Base-by-base conservation (phyloP, 2,797 vertebrate species). In the Cichlasoma orientale region DNA sequence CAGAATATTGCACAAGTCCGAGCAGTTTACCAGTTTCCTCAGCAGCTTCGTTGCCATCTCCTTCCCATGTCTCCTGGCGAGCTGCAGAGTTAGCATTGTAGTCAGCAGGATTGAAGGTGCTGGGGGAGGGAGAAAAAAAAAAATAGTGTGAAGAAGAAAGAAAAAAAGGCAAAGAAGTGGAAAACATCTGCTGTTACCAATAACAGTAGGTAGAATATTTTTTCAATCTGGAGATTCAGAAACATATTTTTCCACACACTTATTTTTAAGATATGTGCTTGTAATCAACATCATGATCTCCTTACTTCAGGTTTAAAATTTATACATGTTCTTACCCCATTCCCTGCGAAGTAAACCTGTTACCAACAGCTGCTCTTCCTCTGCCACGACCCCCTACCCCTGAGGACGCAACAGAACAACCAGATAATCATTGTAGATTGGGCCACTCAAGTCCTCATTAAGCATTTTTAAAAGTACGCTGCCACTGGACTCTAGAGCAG, bases 21-120 rank as follows among this genome's bases (percentile, higher is more conserved):
- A 4, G n/a, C 21, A 21, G 56, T 58, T 80, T 93, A 98, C 97
- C 96, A 90, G 95, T 93, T 93, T 95, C 96, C 87, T 98, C 96
- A 92, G 94, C 94, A 85, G 94, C 86, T 84, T 97, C 97, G 38
- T 93, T 97, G 78, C 94, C 93, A 21, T 95, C 95, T 27, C 94
- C 83, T 85, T 99, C 96, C 96, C 97, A 97, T 72, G 94, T 88
- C 59, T 97, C 97, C 80, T 96, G 89, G 33, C 97, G 97, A 90
- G 76, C 94, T 94, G 94, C 93, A 86, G 96, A 92, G 87, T 94
- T 93, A 50, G 94, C 82, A 0, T 94, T 93, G 93, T 97, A 99
- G 83, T 99, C 98, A 79, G 97, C 96, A 88, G 98, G 97, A 91
- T 99, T 98, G 94, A 98, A 99, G 52, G 96, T 98, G 88, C 98